These are phyloP conservation scores for Lacerta viridis DNA, from an alignment of 2,797 vertebrate species.

Conservation along the genomic window DNA sequence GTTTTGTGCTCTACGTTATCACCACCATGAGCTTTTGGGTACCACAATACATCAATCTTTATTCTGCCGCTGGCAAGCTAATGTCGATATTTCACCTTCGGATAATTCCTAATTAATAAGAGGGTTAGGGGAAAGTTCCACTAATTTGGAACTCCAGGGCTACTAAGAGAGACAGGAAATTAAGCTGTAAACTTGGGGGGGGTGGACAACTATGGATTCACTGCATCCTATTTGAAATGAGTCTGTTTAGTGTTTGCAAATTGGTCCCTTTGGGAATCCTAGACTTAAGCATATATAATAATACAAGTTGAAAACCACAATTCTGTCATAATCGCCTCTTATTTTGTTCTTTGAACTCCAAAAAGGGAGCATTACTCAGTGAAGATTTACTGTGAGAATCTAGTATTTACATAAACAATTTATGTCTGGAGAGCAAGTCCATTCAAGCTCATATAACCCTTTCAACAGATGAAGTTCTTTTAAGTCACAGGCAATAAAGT, in stretches of 20 bases:
- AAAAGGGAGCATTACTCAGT: slow-evolving; percentile 68
- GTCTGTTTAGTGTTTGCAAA: slow-evolving; percentile 82
- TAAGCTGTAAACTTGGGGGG: slow-evolving; percentile 61
- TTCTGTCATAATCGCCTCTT: slow-evolving; percentile 80
- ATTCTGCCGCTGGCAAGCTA: slow-evolving; percentile 66
- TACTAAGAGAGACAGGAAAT: slow-evolving; percentile 77
- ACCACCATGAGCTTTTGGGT: slow-evolving; percentile 56
- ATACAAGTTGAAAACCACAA: slow-evolving; percentile 74
- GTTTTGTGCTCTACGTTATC: slow-evolving; percentile 65
- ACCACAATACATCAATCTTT: slow-evolving; percentile 72
- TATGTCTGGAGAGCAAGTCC: slow-evolving; percentile 69
- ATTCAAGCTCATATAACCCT: slow-evolving; percentile 76
- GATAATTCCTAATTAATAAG: slow-evolving; percentile 75
- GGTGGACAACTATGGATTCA: slow-evolving; percentile 62
- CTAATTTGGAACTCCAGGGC: slow-evolving; percentile 67
- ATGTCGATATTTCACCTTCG: slow-evolving; percentile 69
- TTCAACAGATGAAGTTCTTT: slow-evolving; percentile 69
- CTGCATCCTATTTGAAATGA: slow-evolving; percentile 72
- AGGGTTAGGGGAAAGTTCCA: slow-evolving; percentile 69
- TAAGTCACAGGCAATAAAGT: slow-evolving; percentile 60
- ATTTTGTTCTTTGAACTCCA: slow-evolving; percentile 66
- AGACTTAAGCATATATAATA: slow-evolving; percentile 77
- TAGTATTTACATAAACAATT: slow-evolving; percentile 80
- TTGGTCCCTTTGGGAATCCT: slow-evolving; percentile 85
- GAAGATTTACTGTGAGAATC: slow-evolving; percentile 67